Base-by-base conservation (phyloP, 2,888 invertebrate genomes). In the Stenodera caucasica region DNA sequence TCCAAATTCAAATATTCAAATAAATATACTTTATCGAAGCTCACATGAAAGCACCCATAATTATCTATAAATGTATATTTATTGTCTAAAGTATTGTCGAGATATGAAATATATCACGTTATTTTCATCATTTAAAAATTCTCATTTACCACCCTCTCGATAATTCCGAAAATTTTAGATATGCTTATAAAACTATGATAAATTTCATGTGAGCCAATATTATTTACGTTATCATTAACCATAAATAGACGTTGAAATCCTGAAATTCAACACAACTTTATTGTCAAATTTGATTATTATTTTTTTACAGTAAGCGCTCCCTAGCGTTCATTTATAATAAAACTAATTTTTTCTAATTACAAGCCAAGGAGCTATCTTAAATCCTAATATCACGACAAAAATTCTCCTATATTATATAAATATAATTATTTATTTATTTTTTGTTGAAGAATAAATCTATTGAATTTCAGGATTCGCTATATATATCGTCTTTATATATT, bases 11-110 rank as follows among this genome's bases (percentile, higher is more conserved):
- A n/a, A n/a, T n/a, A n/a, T 56, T 58, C 57, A 60, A 59, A 65
- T 68, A 66, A 58, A 65, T 66, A 65, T 63, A 53, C 61, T 45
- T 23, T 23, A 57, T 58, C 61, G 51, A 69, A 71, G 73, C 74
- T 70, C 73, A 74, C 74, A 75, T 73, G 73, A 72, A 70, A 70
- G 67, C 58, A 57, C 60, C 67, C 61, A 61, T 64, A 59, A 61
- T 65, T 64, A 62, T 69, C 62, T 63, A 66, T 67, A 70, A 67
- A 66, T 68, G 68, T 69, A 69, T 68, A 66, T 69, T 71, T 75
- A 76, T 75, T 75, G 75, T 76, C 75, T 75, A 75, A 70, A 67
- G 72, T 75, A 74, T 76, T 75, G 75, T 75, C 75, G 62, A 70
- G 70, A 74, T 73, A 73, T 74, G 70, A 72, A 66, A n/a, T n/a